A percentile compares a stretch with the other conserved stretches of the same genome.
Evolutionary conservation across 2,888 invertebrate species (phyloP).

Genomic region (Lasioglossum morio): DNA sequence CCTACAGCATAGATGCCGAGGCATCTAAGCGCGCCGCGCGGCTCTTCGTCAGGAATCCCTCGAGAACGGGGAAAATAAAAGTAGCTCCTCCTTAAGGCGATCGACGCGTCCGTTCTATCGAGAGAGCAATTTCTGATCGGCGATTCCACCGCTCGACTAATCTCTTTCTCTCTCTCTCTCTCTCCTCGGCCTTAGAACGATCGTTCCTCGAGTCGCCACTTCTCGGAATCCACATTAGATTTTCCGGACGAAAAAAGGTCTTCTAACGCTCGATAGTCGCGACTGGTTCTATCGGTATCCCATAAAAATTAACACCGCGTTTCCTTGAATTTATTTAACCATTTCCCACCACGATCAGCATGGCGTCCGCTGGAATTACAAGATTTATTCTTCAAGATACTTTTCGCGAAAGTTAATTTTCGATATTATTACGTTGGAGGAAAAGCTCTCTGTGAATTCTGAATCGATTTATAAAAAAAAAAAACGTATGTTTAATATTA

Average conservation of each 20-base stretch:
- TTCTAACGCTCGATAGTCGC: not conserved
- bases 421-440: too few species aligned
- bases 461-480: too few species aligned
- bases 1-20: constrained; percentile 34
- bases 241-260: not conserved
- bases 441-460: too few species aligned
- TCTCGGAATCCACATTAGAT: not conserved
- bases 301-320: not conserved
- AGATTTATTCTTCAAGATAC: not conserved
- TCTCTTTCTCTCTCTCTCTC: not conserved
- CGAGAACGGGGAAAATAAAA: constrained; percentile 61
- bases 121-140: constrained; percentile 47
- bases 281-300: not conserved
- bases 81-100: constrained; percentile 49
- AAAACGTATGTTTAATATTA: too few species aligned
- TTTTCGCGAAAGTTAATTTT: too few species aligned
- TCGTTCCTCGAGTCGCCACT: not conserved
- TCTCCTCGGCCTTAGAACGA: not conserved
- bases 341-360: not conserved
- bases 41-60: constrained; percentile 60
- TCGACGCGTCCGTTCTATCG: constrained; percentile 52
- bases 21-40: constrained; percentile 56
- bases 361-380: not conserved
- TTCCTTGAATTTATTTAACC: not conserved
- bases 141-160: constrained; percentile 28